Evolutionary conservation across 2,888 invertebrate genomes (phyloP), one percentile per base, ranked within the genome.

Genomic region (Caenorhabditis sp.): DNA sequence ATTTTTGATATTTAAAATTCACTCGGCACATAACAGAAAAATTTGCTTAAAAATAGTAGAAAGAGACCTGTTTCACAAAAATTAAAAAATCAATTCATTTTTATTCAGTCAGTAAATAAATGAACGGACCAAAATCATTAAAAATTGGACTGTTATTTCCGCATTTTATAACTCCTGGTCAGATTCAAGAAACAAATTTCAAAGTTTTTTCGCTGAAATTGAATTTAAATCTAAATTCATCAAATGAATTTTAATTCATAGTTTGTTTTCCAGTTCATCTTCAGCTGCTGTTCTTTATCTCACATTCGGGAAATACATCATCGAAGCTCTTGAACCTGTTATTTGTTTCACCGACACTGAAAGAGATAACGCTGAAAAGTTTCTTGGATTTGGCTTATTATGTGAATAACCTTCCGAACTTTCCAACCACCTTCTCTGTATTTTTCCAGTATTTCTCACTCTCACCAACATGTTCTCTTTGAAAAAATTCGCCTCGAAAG

Each of bases 231-330:
- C 20, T 50, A n/a, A 31, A 31, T 31, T 10, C 31, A 31, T 31
- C 31, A 50, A 38, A 10, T 14, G 38, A 38, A 14, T 14, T 38
- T 10, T 38, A 25, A 56, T 23, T 25, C 7, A 23, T 23, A 21
- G 4, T 23, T 25, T 14, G 7, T 25, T 17, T 64, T 65, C 17
- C 52, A 76, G 77, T 31, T 75, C 78, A 12, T 80, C 78, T 10
- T 67, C 70, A 4, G 74, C 76, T 1, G 72, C 78, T 17, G 74
- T 78, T 57, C 54, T 80, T 3, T 75, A 74, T 21, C 36, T 73
- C 0, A 80, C 80, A 7, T 80, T 80, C n/a, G 80, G 80, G 26
- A 65, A 80, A 23, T 80, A 80, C 36, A 54, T 78, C 7, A 70
- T 76, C 0, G 65, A 80, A 59, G 78, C 80, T 1, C 25, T 80